Percentiles rank a stretch among this genome's conserved stretches.
phyloP scores from a whole-genome alignment of 2,888 invertebrate genomes.

The Melanargia galathea region DNA sequence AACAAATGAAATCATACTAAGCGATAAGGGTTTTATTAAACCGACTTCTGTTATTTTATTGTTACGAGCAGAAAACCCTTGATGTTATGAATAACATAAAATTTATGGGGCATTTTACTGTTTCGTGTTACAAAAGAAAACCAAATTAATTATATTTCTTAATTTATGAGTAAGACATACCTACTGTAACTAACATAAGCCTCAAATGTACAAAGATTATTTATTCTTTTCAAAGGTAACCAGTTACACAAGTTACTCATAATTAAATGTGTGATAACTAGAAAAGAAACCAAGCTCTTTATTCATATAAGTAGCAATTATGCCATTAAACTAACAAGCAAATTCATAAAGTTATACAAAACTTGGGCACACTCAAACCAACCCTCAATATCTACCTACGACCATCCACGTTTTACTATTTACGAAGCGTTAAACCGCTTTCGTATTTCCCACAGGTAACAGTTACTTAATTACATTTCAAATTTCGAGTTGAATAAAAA shows the following conservation, averaged over 20 bases:
- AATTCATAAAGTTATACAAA: too few relatives aligned
- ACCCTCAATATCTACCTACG: too few relatives aligned
- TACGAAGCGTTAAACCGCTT: neutral
- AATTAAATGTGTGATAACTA: too few relatives aligned
- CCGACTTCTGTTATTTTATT: slow-evolving; percentile 42
- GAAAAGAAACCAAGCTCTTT: too few relatives aligned
- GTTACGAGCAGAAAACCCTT: slow-evolving; percentile 43
- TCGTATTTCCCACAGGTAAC: neutral
- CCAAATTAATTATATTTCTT: slow-evolving; percentile 1
- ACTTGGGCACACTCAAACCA: too few relatives aligned
- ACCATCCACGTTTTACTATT: neutral
- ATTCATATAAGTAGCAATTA: too few relatives aligned
- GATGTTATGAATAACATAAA: slow-evolving; percentile 38
- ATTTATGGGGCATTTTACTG: neutral
- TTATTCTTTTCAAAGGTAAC: neutral
- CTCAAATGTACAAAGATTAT: neutral
- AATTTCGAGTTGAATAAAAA: neutral
- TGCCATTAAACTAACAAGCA: too few relatives aligned
- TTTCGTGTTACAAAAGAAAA: slow-evolving; percentile 1
- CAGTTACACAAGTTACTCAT: too few relatives aligned
- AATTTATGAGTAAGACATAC: neutral
- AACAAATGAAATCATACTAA: slow-evolving; percentile 58
- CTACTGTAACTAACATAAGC: neutral
- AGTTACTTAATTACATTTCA: neutral
- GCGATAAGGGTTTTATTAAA: slow-evolving; percentile 53